phyloP scores from a whole-genome alignment of 2,888 invertebrate species.

The Xanthia togata region DNA sequence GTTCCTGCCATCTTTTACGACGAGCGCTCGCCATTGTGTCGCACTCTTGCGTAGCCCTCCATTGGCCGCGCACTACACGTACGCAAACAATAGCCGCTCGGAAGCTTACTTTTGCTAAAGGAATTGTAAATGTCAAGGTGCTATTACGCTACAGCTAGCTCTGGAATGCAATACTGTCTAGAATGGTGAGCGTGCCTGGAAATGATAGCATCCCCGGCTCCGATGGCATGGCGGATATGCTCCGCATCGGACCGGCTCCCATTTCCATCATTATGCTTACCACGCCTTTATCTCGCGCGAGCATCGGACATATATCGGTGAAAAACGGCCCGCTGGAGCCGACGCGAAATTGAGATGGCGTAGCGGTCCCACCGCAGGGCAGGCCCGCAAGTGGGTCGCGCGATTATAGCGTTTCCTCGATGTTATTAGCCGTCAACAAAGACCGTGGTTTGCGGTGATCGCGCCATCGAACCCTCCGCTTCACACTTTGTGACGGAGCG shows the following conservation, averaged over 20 bases:
- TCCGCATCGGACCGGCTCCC: constrained; percentile 63
- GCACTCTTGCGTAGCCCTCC: constrained; percentile 63
- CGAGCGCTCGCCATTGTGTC: constrained; percentile 77
- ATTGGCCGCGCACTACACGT: constrained; percentile 41
- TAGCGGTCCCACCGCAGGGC: constrained; percentile 82
- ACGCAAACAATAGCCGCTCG: constrained; percentile 76
- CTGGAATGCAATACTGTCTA: constrained; percentile 75
- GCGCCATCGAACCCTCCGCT: constrained; percentile 68
- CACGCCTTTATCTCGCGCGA: constrained; percentile 70
- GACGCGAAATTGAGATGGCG: constrained; percentile 74
- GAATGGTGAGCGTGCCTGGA: constrained; percentile 67
- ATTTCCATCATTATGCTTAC: constrained; percentile 77
- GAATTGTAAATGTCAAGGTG: constrained; percentile 72
- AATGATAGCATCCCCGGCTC: constrained; percentile 71
- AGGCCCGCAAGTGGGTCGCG: constrained; percentile 77
- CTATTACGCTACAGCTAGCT: constrained; percentile 66
- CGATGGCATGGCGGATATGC: constrained; percentile 72
- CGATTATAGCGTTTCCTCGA: constrained; percentile 81
- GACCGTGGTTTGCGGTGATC: constrained; percentile 79
- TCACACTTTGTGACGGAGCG: constrained; percentile 67
- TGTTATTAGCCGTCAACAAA: constrained; percentile 81
- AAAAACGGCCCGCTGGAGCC: constrained; percentile 74
- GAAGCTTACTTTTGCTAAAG: constrained; percentile 73
- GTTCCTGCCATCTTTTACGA: constrained; percentile 85
- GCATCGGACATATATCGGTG: constrained; percentile 73